phyloP scores from a whole-genome alignment of 2,888 invertebrate species.

The Epinotia nisella region DNA sequence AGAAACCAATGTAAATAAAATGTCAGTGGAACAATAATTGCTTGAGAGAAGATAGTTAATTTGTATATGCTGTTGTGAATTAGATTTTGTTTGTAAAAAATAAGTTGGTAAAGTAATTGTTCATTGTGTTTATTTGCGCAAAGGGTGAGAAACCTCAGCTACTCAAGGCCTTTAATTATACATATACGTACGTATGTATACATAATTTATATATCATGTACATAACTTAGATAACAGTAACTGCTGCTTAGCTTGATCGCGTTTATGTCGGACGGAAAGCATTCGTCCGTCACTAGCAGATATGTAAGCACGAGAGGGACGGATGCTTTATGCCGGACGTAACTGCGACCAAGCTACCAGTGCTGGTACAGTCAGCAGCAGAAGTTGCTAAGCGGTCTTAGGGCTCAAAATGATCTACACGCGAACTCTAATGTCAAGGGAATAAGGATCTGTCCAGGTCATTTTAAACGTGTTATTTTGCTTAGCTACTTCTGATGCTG shows the following conservation, averaged over 20 bases:
- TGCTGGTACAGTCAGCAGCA: too few relatives aligned
- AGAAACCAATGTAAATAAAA: neutral
- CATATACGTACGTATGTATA: constrained; percentile 42
- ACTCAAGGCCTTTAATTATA: constrained; percentile 35
- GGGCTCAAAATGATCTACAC: too few relatives aligned
- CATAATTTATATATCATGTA: constrained; percentile 33
- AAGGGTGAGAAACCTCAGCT: constrained; percentile 20
- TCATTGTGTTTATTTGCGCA: constrained; percentile 40
- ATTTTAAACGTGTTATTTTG: too few relatives aligned
- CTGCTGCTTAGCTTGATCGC: neutral
- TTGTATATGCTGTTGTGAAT: constrained; percentile 23
- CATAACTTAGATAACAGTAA: constrained; percentile 36
- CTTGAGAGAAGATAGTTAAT: neutral
- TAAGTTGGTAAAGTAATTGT: constrained; percentile 16
- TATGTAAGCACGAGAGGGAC: too few relatives aligned
- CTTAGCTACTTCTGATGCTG: too few relatives aligned
- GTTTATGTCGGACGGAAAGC: too few relatives aligned
- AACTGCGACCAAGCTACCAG: too few relatives aligned
- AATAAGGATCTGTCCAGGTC: too few relatives aligned
- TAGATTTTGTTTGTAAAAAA: constrained; percentile 12
- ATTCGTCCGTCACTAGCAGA: too few relatives aligned
- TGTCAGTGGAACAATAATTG: neutral
- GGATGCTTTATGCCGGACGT: too few relatives aligned
- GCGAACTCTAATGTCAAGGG: too few relatives aligned
- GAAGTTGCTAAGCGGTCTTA: too few relatives aligned